Base-by-base conservation (phyloP, 2,113 vertebrate genomes). In the Upupa epops region DNA sequence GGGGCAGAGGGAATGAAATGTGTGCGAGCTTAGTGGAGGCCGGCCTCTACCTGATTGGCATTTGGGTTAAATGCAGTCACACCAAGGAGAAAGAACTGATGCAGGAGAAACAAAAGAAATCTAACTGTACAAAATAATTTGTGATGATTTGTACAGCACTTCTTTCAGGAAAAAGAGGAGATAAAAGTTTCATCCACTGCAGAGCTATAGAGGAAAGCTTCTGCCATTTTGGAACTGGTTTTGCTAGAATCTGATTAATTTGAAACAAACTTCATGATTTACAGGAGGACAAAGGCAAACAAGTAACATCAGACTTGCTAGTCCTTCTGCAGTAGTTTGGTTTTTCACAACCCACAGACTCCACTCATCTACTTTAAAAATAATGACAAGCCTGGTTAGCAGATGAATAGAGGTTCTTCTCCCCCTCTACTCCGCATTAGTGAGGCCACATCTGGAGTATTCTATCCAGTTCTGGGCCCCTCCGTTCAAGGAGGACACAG, bases 91-190 rank as follows among this genome's bases (percentile, higher is more conserved):
- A 52, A 59, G 28, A 75, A 24, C 3, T 28, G 15, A 37, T 10
- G 19, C 5, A 42, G 17, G 16, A 46, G 19, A 46, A 46, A 46
- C 45, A 46, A 46, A 13, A 76, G 76, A 83, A 51, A 40, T 9
- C 25, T 19, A 40, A 36, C 49, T 24, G 8, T 76, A 16, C 6
- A 29, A 72, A 77, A 12, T 7, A 18, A 49, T 6, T 82, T 4
- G 9, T 40, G 18, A 32, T 8, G 0, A 1, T 34, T 0, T 6
- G 3, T n/a, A 1, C 3, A 51, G 21, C 19, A 2, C 37, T 76
- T 48, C 61, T 40, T 34, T 22, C 17, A n/a, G 46, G 6, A 49
- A n/a, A 66, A 11, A 1, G 6, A 7, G 16, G 12, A 32, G 9
- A 42, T 9, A 61, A 87, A 37, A 1, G 5, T 12, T 25, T 49